phyloP scores from a whole-genome alignment of 2,113 vertebrate genomes.

The Pseudorhombus dupliciocellatus region DNA sequence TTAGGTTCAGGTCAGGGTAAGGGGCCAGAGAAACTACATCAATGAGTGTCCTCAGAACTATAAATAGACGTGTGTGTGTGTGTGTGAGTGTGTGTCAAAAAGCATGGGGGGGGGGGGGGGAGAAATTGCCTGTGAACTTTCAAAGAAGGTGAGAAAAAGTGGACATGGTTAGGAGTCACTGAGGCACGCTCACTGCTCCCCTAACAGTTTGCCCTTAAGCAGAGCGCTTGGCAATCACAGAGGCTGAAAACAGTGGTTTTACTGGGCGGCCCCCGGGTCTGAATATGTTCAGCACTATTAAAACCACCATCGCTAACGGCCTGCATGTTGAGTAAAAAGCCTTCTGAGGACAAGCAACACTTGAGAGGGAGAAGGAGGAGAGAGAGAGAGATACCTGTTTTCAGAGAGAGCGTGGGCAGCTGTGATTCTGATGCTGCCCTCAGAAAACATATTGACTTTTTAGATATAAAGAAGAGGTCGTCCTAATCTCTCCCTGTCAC shows the following conservation, averaged over 20 bases:
- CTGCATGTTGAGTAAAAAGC: conserved; percentile 28
- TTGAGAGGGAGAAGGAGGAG: conserved; percentile 36
- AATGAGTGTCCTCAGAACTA: no score
- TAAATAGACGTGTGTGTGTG: no score
- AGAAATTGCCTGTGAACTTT: conserved; percentile 37
- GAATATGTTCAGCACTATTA: conserved; percentile 51
- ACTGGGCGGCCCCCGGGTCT: conserved; percentile 45
- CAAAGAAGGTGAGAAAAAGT: conserved; percentile 20
- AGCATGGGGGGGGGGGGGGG: neutral
- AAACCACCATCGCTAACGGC: conserved; percentile 29
- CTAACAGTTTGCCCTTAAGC: conserved; percentile 47
- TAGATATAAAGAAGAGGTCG: conserved; percentile 34
- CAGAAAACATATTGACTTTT: conserved; percentile 49
- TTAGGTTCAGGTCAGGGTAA: no score
- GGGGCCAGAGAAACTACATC: no score
- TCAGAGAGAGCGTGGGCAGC: conserved; percentile 35
- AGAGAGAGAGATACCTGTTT: conserved; percentile 35
- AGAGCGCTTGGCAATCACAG: conserved; percentile 47
- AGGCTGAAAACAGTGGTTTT: conserved; percentile 30
- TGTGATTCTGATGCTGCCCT: conserved; percentile 45
- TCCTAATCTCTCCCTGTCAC: conserved; percentile 58
- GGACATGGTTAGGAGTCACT: conserved; percentile 4
- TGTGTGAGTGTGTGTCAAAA: neutral
- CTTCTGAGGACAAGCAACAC: conserved; percentile 37
- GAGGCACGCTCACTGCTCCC: neutral